Base-by-base conservation (phyloP, 1,140 invertebrate genomes). In the Bicyclus anynana region DNA sequence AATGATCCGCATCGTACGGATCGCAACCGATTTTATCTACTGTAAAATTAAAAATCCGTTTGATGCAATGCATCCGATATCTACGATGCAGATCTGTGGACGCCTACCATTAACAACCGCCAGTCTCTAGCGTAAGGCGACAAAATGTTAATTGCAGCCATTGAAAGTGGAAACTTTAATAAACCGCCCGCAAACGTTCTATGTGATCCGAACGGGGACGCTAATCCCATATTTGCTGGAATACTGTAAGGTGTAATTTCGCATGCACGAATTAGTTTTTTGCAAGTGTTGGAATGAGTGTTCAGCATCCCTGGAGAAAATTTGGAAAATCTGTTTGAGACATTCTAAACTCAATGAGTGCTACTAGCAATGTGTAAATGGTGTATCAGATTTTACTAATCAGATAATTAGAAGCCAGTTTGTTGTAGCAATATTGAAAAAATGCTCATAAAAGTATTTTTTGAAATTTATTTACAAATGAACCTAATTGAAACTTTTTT, bases 81-180 rank as follows among this genome's bases (percentile, higher is more conserved):
- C n/a, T n/a, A n/a, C n/a, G n/a, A n/a, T n/a, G n/a, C n/a, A n/a
- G n/a, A n/a, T n/a, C n/a, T n/a, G n/a, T n/a, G n/a, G n/a, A n/a
- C n/a, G n/a, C n/a, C n/a, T n/a, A n/a, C n/a, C n/a, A n/a, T n/a
- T 69, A 73, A 72, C 69, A 72, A 63, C 62, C 65, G 44, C 53
- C 54, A 57, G 63, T 69, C 59, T 65, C 67, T 38, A 52, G 57
- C 44, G 62, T 53, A 62, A 48, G 59, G 64, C 64, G 62, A 68
- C 73, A 71, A 69, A 69, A 76, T 72, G 73, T 72, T 76, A 76
- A 73, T 73, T 76, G 68, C 65, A 53, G 63, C 56, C 58, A 66
- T 72, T 68, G 62, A 65, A 69, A 69, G 50, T 64, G 65, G 60
- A 63, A 73, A 73, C 57, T 74, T 74, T 57, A 58, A 61, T 54